A percentile compares a stretch with the other conserved stretches of the same genome.
Evolutionary conservation across 2,797 vertebrate species (phyloP).

Genomic region (Serranus cabrilla): DNA sequence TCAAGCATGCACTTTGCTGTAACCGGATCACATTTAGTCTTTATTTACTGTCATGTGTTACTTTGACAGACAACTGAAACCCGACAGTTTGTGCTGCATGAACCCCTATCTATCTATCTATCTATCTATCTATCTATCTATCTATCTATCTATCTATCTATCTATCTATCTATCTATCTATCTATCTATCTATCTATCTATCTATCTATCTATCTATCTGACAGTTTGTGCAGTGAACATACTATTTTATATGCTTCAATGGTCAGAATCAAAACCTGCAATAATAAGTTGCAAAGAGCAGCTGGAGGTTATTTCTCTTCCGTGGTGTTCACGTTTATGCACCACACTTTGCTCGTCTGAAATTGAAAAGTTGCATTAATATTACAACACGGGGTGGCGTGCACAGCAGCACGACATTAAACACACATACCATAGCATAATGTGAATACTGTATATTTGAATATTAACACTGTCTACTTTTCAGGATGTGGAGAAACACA

Average conservation of each 20-base stretch:
- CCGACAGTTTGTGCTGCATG: constrained; percentile 59
- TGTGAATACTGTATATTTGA: not conserved
- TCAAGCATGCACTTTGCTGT: constrained; percentile 65
- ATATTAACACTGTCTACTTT: constrained; percentile 1
- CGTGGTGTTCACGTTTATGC: not conserved
- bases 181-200: constrained; percentile 38
- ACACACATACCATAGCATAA: not conserved
- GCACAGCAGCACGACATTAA: not conserved
- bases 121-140: constrained; percentile 54
- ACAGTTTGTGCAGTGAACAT: too few relatives aligned
- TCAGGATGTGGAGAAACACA: not conserved
- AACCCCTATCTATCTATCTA: constrained; percentile 75
- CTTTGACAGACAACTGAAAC: constrained; percentile 45
- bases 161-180: constrained; percentile 50
- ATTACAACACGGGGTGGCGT: not conserved
- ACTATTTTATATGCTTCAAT: not conserved
- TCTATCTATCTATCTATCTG: constrained; percentile 52
- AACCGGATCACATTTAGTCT: constrained; percentile 34
- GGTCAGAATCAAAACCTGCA: not conserved
- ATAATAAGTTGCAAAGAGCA: not conserved
- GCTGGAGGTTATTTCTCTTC: constrained; percentile 12
- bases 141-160: constrained; percentile 56
- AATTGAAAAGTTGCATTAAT: not conserved
- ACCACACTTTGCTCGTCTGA: not conserved
- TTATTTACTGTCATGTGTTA: constrained; percentile 38